Percentiles rank a stretch among this genome's conserved stretches.
phyloP scores from a whole-genome alignment of 30 jellyfish, hydroid and myxozoan species.

The Aurelia sp. region DNA sequence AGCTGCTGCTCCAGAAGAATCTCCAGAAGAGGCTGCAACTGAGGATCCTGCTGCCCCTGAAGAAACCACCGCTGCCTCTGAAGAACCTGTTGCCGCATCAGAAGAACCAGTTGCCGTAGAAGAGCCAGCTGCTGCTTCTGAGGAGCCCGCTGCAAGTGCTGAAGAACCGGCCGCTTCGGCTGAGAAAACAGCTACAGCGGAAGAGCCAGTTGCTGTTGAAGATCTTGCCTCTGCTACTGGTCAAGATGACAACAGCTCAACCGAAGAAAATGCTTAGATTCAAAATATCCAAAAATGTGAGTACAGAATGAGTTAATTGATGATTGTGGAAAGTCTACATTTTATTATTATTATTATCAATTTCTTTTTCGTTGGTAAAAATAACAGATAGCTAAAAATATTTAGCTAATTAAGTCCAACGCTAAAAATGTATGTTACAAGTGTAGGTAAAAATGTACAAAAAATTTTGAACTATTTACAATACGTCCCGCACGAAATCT shows the following conservation, averaged over 20 bases:
- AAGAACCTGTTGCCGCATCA: neutral
- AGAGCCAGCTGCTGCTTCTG: constrained; percentile 25
- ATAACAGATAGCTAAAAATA: no score
- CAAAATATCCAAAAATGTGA: no score
- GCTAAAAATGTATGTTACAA: no score
- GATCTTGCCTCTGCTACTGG: neutral
- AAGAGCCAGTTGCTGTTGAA: constrained; percentile 35
- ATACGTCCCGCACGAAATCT: no score
- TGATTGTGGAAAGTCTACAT: no score
- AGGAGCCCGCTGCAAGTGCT: neutral
- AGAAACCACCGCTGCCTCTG: neutral
- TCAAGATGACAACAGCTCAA: no score
- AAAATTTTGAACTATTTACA: no score
- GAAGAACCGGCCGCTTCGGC: constrained; percentile 13
- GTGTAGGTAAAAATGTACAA: no score
- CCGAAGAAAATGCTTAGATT: neutral
- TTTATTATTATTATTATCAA: no score
- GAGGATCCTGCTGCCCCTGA: constrained; percentile 21
- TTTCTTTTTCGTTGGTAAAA: no score
- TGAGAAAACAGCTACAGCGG: constrained; percentile 22
- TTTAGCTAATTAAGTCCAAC: no score
- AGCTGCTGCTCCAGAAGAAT: constrained; percentile 26
- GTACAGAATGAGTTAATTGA: no score
- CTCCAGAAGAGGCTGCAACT: constrained; percentile 4
- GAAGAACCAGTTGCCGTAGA: constrained; percentile 44